A percentile compares a stretch with the other conserved stretches of the same genome.
Evolutionary conservation across 2,113 vertebrate species (phyloP).

Genomic region (Corythaeola cristata): DNA sequence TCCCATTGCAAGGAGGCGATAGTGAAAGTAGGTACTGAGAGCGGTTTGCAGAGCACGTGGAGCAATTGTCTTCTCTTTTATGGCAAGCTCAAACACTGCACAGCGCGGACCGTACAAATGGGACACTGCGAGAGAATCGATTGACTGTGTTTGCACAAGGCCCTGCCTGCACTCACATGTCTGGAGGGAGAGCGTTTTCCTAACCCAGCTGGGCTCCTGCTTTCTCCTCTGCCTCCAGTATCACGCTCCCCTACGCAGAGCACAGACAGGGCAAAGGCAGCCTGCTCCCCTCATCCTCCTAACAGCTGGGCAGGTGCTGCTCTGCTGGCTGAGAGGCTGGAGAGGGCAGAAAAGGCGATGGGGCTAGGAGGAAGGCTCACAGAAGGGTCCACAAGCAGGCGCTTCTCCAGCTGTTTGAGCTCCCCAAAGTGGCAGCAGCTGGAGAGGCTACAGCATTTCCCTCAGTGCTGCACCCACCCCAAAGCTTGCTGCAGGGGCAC

Average conservation of each 20-base stretch:
- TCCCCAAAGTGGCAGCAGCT: background rate
- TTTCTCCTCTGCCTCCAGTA: background rate
- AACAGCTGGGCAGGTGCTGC: background rate
- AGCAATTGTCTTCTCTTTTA: background rate
- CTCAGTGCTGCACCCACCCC: background rate
- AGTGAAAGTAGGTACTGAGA: background rate
- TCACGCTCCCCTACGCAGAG: fast-evolving
- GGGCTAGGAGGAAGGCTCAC: background rate
- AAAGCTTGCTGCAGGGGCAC: background rate
- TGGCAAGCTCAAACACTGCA: background rate
- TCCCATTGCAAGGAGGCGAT: background rate
- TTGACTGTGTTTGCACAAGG: background rate
- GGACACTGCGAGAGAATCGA: background rate
- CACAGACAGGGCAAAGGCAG: background rate
- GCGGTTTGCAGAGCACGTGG: background rate
- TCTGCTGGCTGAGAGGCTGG: background rate
- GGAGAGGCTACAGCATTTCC: background rate
- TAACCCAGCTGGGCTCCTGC: background rate
- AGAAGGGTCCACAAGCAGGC: background rate
- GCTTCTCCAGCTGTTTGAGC: background rate
- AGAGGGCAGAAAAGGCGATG: background rate
- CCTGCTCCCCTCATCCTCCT: background rate
- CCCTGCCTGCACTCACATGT: background rate
- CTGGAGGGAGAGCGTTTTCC: background rate
- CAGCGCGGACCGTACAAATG: background rate